Conservation (phyloP, 35 echinoderm and acorn worm species). For the Ophiothrix spiculata region DNA sequence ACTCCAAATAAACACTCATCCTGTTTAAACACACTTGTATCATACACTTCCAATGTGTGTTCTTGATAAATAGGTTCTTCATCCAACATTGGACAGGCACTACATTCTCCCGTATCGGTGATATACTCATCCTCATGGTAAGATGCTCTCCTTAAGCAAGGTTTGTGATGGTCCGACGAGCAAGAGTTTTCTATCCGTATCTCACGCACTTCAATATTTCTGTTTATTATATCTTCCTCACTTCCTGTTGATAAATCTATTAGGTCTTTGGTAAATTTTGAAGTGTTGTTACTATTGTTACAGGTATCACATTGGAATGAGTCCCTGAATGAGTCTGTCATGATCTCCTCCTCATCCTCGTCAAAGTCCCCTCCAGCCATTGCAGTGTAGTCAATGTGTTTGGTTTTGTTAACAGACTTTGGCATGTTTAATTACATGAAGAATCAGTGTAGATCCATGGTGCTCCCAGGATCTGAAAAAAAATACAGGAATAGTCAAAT, state of each 20-base stretch:
- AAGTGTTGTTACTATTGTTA: not conserved
- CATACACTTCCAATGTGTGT: not conserved
- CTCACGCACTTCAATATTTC: not conserved
- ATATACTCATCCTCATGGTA: constrained; percentile 6
- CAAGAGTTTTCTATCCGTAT: not conserved
- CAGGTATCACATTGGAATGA: not conserved
- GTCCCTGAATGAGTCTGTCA: too few relatives aligned
- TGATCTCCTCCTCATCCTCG: not conserved
- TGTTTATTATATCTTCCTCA: not conserved
- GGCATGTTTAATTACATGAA: not conserved
- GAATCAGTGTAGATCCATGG: not conserved
- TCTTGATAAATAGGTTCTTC: not conserved
- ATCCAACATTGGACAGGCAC: constrained; percentile 7
- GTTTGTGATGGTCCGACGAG: not conserved
- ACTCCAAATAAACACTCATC: constrained; percentile 19
- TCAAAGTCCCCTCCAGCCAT: constrained; percentile 3
- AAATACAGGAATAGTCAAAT: too few relatives aligned
- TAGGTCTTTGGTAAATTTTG: constrained; percentile 9
- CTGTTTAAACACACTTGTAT: constrained; percentile 10
- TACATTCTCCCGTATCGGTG: not conserved
- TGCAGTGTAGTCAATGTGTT: not conserved
- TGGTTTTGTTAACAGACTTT: constrained; percentile 1
- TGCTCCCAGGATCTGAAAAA: not conserved
- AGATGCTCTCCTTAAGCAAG: not conserved
- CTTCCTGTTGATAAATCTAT: constrained; percentile 11